Evolutionary conservation across 37 sponge, comb jelly and placozoan species (phyloP).

Genomic region (Hormiphora californensis): DNA sequence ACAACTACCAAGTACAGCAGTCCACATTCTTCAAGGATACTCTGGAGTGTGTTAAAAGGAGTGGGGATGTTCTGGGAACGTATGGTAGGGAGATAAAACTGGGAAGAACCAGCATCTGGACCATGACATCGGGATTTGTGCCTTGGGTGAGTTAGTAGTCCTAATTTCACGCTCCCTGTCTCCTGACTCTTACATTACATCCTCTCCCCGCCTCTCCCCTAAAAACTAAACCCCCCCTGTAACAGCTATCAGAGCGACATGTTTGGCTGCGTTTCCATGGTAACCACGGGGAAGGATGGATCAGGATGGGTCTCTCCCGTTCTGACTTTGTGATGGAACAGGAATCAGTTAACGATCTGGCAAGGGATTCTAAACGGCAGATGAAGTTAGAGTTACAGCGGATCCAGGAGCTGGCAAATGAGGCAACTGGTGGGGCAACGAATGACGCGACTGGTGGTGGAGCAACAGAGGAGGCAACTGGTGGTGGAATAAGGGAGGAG

Average conservation of each 20-base stretch:
- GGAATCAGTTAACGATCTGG: neutral
- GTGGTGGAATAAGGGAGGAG: neutral
- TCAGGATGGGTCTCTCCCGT: neutral
- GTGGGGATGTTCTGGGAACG: neutral
- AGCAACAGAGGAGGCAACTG: neutral
- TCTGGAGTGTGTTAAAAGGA: neutral
- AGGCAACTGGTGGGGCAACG: neutral
- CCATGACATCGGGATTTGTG: conserved; percentile 8
- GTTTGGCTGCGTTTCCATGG: conserved; percentile 2
- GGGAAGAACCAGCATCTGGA: neutral
- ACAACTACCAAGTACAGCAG: neutral
- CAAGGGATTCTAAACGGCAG: neutral
- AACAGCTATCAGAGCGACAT: neutral
- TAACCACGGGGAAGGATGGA: neutral
- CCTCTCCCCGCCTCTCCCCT: too few relatives aligned
- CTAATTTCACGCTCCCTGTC: neutral
- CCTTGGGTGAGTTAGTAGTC: neutral
- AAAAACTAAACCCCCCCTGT: neutral
- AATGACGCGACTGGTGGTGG: neutral
- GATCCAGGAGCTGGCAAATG: neutral
- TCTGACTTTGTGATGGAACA: neutral
- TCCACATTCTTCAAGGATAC: neutral
- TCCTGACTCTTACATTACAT: neutral
- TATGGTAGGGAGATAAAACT: neutral
- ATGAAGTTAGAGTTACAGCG: neutral